Evolutionary conservation across 2,888 invertebrate genomes (phyloP).

Genomic region (Melikaiella ostensackeni): DNA sequence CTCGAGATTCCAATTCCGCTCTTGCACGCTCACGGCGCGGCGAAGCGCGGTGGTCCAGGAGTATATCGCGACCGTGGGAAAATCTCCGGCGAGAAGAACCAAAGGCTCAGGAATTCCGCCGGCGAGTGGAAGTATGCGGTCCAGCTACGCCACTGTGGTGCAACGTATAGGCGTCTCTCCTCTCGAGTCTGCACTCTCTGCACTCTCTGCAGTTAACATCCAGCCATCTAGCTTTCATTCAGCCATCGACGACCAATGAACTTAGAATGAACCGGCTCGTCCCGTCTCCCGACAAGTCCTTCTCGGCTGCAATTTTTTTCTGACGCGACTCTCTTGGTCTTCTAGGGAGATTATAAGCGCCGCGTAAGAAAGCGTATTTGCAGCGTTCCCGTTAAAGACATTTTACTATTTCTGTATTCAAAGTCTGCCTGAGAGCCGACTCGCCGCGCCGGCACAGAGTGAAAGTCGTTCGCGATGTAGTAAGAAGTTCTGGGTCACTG

Average conservation of each 20-base stretch:
- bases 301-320: not conserved
- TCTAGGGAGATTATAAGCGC: not conserved
- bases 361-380: not conserved
- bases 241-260: conserved; percentile 19
- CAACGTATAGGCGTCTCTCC: not conserved
- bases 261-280: conserved; percentile 9
- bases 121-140: conserved; percentile 18
- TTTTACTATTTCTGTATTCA: conserved; percentile 8
- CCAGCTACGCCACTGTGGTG: conserved; percentile 5
- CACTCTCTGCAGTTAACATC: not conserved
- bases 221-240: conserved; percentile 13
- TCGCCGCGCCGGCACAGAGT: conserved; percentile 47
- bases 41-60: conserved; percentile 1
- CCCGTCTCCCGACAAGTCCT: not conserved
- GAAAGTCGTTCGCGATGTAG: conserved; percentile 63
- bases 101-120: not conserved
- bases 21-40: not conserved
- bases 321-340: not conserved
- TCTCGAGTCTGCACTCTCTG: not conserved
- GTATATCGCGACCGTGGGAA: conserved; percentile 16
- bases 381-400: conserved; percentile 5
- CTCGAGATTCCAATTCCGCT: conserved; percentile 7
- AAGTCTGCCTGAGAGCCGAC: not conserved
- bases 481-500: conserved; percentile 66
- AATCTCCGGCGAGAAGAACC: conserved; percentile 9